These are phyloP conservation scores for Gymnothorax javanicus DNA, from an alignment of 2,797 vertebrate genomes.

Conservation along the genomic window DNA sequence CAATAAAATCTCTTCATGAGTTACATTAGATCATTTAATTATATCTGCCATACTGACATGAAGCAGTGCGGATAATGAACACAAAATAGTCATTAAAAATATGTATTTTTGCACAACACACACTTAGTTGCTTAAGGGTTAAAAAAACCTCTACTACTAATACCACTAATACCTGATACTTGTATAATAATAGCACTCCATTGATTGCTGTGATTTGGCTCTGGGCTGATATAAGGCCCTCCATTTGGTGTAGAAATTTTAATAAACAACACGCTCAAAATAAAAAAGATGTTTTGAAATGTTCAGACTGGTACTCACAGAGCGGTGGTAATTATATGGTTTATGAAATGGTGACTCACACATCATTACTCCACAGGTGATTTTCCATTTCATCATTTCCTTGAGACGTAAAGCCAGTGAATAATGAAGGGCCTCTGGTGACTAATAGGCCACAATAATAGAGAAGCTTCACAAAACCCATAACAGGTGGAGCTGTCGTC, in stretches of 20 bases:
- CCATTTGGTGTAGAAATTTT: neutral
- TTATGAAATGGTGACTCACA: neutral
- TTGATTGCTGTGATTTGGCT: neutral
- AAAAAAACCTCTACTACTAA: too few relatives aligned
- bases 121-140: too few relatives aligned
- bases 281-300: neutral
- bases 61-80: too few relatives aligned
- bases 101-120: too few relatives aligned
- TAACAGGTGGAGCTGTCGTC: neutral
- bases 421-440: neutral
- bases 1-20: too few relatives aligned
- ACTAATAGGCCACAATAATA: neutral
- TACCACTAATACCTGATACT: too few relatives aligned
- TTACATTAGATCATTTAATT: too few relatives aligned
- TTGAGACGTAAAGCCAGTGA: neutral
- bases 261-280: neutral
- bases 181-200: too few relatives aligned
- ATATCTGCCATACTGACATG: too few relatives aligned
- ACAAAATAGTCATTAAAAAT: too few relatives aligned
- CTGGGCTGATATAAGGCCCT: neutral
- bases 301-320: neutral
- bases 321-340: neutral
- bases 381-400: neutral
- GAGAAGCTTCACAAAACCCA: neutral
- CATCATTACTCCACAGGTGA: neutral